Base-by-base conservation (phyloP, 2,113 vertebrate species). In the Odontophorus gujanensis region DNA sequence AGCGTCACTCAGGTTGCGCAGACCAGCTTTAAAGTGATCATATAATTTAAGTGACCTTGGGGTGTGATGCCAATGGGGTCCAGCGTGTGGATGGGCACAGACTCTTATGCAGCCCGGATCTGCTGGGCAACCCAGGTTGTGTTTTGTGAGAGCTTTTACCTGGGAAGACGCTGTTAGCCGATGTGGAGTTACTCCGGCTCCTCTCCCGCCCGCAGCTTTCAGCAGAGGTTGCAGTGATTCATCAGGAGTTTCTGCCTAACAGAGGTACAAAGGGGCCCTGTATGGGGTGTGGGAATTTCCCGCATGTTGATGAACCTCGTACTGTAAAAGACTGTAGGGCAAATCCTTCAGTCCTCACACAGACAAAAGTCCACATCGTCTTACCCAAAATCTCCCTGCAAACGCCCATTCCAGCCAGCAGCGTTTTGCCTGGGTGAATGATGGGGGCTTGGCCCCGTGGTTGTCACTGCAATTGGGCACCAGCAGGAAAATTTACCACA, bases 1-100 rank as follows among this genome's bases (percentile, higher is more conserved):
- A 95, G 81, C 90, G 81, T 95, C 85, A 66, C 62, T 90, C 82
- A 28, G 80, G 76, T 76, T 94, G 90, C 75, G 81, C 12, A 92
- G 81, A 84, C 79, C 1, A 1, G 38, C 78, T 96, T 96, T 92
- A 63, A 83, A 94, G 82, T 89, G 89, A 90, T 89, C 83, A 73
- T 94, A 93, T 94, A 94, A 92, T 93, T 93, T 93, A 91, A 96
- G 72, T 85, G 94, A 95, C 88, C 88, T 93, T 81, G 78, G 83
- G 85, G 75, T 93, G 87, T 89, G 75, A 95, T 94, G 86, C 85
- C 53, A 94, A 95, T 91, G 88, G 47, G 50, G 17, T 92, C 74
- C 71, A 25, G 91, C 93, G 94, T 75, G 68, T n/a, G 81, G 90
- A 90, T 62, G 53, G 92, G 76, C 83, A 73, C 9, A 1, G 53